Conservation (phyloP, 2,113 vertebrate genomes). For the Caracal caracal region DNA sequence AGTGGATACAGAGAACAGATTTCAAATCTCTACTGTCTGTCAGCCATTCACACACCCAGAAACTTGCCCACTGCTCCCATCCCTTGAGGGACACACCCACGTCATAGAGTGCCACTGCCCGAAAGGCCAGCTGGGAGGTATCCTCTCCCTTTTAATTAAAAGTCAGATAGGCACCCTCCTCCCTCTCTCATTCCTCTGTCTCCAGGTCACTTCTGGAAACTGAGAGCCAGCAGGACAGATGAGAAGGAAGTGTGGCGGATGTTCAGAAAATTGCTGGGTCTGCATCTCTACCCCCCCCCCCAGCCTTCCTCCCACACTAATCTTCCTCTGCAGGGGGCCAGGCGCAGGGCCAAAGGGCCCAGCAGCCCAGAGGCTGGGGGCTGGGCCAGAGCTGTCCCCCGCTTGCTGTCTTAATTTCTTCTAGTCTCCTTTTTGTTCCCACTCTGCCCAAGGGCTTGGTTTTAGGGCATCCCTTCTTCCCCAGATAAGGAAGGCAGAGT, state of each 20-base stretch:
- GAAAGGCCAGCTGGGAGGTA: neutral
- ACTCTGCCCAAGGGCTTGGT: neutral
- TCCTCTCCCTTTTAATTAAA: conserved; percentile 56
- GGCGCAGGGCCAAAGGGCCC: neutral
- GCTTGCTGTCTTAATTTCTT: neutral
- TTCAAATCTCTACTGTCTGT: neutral
- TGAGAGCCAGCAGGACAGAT: conserved; percentile 28
- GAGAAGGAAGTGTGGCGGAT: neutral
- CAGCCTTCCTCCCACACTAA: neutral
- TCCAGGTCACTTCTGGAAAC: conserved; percentile 19
- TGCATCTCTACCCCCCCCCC: neutral
- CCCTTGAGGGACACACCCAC: neutral
- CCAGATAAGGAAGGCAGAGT: neutral
- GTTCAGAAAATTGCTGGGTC: neutral
- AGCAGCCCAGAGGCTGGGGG: neutral
- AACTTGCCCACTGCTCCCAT: neutral
- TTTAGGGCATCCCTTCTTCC: neutral
- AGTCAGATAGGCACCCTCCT: neutral
- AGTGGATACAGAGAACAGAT: neutral
- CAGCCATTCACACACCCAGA: neutral
- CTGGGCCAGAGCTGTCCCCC: neutral
- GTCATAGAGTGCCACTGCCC: neutral
- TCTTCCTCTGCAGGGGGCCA: neutral
- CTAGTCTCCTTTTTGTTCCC: neutral
- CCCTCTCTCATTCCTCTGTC: conserved; percentile 27